Conservation (phyloP, 2,888 invertebrate genomes). For the Drosophila picticornis region DNA sequence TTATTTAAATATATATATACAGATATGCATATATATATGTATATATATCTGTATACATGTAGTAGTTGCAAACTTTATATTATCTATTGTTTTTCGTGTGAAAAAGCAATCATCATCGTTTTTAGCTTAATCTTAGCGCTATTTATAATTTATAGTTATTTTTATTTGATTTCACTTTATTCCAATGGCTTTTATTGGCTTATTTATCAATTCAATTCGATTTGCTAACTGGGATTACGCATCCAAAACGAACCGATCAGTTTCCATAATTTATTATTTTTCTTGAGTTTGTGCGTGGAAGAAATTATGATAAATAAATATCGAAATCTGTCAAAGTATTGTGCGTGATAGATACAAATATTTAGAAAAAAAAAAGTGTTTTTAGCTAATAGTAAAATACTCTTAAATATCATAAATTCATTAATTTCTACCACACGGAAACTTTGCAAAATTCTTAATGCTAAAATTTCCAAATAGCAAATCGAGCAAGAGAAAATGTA, state of each 20-base stretch:
- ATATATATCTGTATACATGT: constrained; percentile 5
- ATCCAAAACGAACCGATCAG: not conserved
- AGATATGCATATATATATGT: constrained; percentile 14
- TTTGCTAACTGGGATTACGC: constrained; percentile 15
- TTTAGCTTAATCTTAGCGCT: constrained; percentile 66
- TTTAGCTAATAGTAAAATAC: not conserved
- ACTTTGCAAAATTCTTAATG: not conserved
- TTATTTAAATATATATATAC: constrained; percentile 31
- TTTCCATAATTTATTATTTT: constrained; percentile 14
- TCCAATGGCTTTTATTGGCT: constrained; percentile 27
- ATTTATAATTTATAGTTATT: constrained; percentile 60
- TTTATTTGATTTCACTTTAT: constrained; percentile 49
- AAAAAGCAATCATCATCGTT: constrained; percentile 32
- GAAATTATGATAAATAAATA: constrained; percentile 1
- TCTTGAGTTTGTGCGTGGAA: constrained; percentile 10
- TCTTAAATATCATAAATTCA: not conserved
- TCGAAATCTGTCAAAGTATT: constrained; percentile 4
- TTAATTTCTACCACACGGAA: not conserved
- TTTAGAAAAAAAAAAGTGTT: not conserved
- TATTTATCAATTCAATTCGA: constrained; percentile 27
- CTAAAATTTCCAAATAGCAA: constrained; percentile 13
- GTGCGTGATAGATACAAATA: constrained; percentile 6
- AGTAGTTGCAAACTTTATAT: constrained; percentile 44
- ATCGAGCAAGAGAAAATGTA: constrained; percentile 27
- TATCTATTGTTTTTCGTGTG: constrained; percentile 39